Evolutionary conservation across 2,113 vertebrate species (phyloP).

Genomic region (Pantherophis guttatus): DNA sequence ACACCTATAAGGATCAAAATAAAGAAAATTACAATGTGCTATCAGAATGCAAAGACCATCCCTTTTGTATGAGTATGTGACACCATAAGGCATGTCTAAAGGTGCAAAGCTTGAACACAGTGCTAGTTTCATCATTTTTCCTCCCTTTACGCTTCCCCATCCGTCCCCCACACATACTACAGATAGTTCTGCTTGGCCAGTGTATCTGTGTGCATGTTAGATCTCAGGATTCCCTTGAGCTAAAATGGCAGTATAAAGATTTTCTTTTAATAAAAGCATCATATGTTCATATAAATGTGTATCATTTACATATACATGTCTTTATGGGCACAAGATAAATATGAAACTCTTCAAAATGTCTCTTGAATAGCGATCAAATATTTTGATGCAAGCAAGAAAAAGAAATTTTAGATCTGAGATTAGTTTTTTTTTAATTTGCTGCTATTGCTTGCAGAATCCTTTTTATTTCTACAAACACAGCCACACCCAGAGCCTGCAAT

Average conservation of each 20-base stretch:
- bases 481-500: not conserved
- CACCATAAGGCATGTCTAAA: not conserved
- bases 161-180: not conserved
- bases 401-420: not conserved
- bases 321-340: not conserved
- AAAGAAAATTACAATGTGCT: not conserved
- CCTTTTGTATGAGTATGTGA: not conserved
- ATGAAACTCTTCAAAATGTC: not conserved
- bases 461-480: not conserved
- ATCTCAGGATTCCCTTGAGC: not conserved
- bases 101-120: not conserved
- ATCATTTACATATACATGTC: not conserved
- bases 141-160: not conserved
- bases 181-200: not conserved
- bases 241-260: not conserved
- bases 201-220: not conserved
- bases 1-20: not conserved
- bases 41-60: not conserved
- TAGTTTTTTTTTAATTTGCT: not conserved
- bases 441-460: not conserved
- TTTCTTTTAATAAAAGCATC: not conserved
- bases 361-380: not conserved
- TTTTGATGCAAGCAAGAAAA: not conserved
- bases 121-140: not conserved
- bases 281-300: not conserved